Evolutionary conservation across 2,888 invertebrate genomes (phyloP).

Genomic region (Pelosia muscerda): DNA sequence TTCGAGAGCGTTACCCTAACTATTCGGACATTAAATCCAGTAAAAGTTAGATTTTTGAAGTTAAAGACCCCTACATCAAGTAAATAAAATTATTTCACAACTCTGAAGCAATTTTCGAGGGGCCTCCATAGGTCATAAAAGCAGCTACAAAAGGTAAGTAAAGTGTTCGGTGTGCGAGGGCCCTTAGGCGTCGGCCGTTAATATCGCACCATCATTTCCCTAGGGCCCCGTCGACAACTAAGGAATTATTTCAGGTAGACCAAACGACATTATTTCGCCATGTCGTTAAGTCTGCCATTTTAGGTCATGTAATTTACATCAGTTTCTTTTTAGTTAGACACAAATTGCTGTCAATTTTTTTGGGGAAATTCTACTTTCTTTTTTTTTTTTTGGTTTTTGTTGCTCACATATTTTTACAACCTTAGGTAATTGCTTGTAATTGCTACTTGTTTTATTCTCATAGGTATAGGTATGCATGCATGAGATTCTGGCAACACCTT

Average conservation of each 20-base stretch:
- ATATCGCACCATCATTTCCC: constrained; percentile 23
- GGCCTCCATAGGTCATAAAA: background rate
- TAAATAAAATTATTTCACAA: background rate
- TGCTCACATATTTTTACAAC: no score
- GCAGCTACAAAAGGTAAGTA: background rate
- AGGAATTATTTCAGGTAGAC: constrained; percentile 16
- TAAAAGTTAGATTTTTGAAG: no score
- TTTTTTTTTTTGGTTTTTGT: no score
- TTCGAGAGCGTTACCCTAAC: no score
- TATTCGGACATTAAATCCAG: no score
- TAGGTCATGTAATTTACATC: constrained; percentile 7
- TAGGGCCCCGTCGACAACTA: constrained; percentile 13
- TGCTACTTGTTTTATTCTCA: no score
- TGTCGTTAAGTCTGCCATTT: constrained; percentile 9
- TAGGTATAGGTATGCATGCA: no score
- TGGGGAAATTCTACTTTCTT: no score
- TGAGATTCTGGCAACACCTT: no score
- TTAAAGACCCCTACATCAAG: no score
- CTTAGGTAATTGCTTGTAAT: no score
- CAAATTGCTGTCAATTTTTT: background rate
- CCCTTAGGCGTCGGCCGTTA: constrained; percentile 13
- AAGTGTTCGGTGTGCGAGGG: constrained; percentile 7
- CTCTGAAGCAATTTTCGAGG: background rate
- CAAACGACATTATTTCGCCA: constrained; percentile 14
- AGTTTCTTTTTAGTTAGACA: background rate